phyloP scores from a whole-genome alignment of 1,140 invertebrate genomes.

The Bicyclus anynana region DNA sequence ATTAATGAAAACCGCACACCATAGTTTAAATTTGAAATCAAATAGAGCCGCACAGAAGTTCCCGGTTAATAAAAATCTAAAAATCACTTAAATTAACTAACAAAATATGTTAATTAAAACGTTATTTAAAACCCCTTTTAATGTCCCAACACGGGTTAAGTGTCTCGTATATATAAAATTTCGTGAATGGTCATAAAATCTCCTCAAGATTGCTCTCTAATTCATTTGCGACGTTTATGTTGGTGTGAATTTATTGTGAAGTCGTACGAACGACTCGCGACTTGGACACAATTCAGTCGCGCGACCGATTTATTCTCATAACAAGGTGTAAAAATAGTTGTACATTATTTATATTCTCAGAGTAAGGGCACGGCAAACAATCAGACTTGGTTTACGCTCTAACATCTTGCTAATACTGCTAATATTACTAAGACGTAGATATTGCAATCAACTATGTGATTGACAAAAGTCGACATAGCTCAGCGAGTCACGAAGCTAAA shows the following conservation, averaged over 20 bases:
- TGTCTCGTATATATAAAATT: slow-evolving; percentile 6
- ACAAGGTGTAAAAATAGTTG: slow-evolving; percentile 34
- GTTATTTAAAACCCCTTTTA: slow-evolving; percentile 3
- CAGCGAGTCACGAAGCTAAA: no score
- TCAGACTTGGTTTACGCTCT: background rate
- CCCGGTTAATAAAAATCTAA: no score
- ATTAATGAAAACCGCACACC: no score
- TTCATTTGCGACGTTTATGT: slow-evolving; percentile 25
- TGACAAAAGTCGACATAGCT: no score
- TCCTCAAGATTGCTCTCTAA: slow-evolving; percentile 19
- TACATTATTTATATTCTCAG: slow-evolving; percentile 20
- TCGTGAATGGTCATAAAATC: slow-evolving; percentile 17
- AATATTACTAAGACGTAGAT: no score
- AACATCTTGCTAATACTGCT: no score
- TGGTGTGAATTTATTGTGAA: slow-evolving; percentile 28
- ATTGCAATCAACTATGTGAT: no score
- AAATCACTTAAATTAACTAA: background rate
- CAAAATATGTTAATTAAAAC: background rate
- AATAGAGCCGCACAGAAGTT: no score
- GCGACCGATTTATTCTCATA: slow-evolving; percentile 54
- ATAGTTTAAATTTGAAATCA: no score
- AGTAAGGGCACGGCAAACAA: background rate
- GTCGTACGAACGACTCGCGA: slow-evolving; percentile 22
- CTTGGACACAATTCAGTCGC: slow-evolving; percentile 42
- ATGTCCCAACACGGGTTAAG: slow-evolving; percentile 5